Evolutionary conservation across 2,888 invertebrate species (phyloP).

Genomic region (Drosophila leonis): DNA sequence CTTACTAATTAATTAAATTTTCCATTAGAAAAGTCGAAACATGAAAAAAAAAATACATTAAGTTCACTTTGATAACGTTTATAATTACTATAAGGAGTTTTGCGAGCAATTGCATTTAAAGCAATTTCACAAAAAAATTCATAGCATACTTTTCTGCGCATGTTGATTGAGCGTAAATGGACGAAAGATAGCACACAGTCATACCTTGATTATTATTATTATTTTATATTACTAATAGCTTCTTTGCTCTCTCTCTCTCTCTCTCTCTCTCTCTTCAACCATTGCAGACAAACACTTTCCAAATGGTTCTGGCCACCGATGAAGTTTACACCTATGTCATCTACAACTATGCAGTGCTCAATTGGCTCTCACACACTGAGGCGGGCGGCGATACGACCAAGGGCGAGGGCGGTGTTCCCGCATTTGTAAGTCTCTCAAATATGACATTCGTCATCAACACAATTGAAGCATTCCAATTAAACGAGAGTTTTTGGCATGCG

Average conservation of each 20-base stretch:
- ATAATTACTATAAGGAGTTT: not conserved
- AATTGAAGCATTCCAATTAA: not conserved
- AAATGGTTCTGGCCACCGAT: constrained; percentile 96
- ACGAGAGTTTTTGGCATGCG: not conserved
- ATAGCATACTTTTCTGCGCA: constrained; percentile 11
- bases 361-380: constrained; percentile 96
- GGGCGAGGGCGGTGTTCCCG: constrained; percentile 95
- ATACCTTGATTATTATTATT: not conserved
- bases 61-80: not conserved
- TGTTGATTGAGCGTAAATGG: not conserved
- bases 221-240: not conserved
- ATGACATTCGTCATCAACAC: not conserved
- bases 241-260: not conserved
- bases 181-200: not conserved
- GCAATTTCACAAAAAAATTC: not conserved
- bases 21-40: not conserved
- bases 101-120: not conserved
- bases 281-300: constrained; percentile 96
- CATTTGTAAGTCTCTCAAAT: constrained; percentile 89
- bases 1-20: not conserved
- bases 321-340: constrained; percentile 97
- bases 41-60: not conserved
- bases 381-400: constrained; percentile 95
- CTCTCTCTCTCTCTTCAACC: too few relatives aligned
- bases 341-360: constrained; percentile 96